Evolutionary conservation across 2,888 invertebrate species (phyloP), one percentile per base, ranked within the genome.

Genomic region (Dasysyrphus tricinctus): DNA sequence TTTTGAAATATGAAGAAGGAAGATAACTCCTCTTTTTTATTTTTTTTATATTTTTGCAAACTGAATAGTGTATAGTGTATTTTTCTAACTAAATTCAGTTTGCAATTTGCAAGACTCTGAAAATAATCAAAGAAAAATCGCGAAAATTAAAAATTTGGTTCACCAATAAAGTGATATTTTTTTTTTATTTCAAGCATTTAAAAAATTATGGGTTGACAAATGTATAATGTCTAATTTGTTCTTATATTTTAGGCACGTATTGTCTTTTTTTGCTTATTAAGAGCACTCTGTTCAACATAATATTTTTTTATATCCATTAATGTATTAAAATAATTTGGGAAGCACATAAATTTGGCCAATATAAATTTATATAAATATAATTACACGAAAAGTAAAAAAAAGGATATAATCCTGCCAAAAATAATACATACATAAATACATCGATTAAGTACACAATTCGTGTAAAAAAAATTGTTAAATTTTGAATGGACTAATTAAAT

Each of bases 111-210:
- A n/a, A n/a, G n/a, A n/a, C n/a, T n/a, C n/a, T n/a, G n/a, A n/a
- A n/a, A n/a, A n/a, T n/a, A n/a, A n/a, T n/a, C n/a, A n/a, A n/a
- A n/a, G n/a, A n/a, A n/a, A n/a, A n/a, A n/a, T n/a, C n/a, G n/a
- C n/a, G n/a, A n/a, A n/a, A n/a, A n/a, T n/a, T n/a, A n/a, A n/a
- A n/a, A n/a, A n/a, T n/a, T n/a, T n/a, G n/a, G n/a, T 29, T 37
- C 80, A 75, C 80, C 80, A 83, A 83, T 44, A 83, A 51, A 80
- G 80, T 73, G 72, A 16, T 49, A 61, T 77, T 76, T 72, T 32
- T 72, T 32, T 73, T 80, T 85, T 80, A 85, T 77, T 73, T 67
- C 47, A 67, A 59, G 44, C 67, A 69, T 44, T 51, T 44, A 54
- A 44, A 47, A 83, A 75, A 39, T 8, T 29, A 57, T 51, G 39